Evolutionary conservation across 2,888 invertebrate genomes (phyloP).

Genomic region (Andrena marginata): DNA sequence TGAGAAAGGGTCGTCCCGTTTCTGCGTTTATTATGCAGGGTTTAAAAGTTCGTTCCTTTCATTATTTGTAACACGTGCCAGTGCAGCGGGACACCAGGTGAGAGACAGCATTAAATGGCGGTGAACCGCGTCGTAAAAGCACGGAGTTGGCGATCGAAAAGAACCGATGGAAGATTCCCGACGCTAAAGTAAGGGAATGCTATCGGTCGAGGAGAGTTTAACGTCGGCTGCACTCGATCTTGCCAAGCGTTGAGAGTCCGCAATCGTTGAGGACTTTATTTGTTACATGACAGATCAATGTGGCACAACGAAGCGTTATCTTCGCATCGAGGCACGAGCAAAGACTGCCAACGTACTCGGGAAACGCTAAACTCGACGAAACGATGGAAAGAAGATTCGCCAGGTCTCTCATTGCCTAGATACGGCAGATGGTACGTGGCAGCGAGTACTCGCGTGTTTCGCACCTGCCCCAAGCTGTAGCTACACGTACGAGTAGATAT

Average conservation of each 20-base stretch:
- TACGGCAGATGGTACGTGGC: slow-evolving; percentile 71
- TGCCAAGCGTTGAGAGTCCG: too few relatives aligned
- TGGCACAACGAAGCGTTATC: background rate
- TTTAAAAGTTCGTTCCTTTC: background rate
- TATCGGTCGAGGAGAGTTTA: background rate
- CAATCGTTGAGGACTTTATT: too few relatives aligned
- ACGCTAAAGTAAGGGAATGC: background rate
- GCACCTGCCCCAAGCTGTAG: slow-evolving; percentile 71
- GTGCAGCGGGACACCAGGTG: background rate
- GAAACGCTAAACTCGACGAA: background rate
- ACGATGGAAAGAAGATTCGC: slow-evolving; percentile 28
- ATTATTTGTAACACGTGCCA: background rate
- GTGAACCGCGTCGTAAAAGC: background rate
- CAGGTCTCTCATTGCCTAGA: slow-evolving; percentile 65
- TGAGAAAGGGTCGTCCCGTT: too few relatives aligned
- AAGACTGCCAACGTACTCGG: background rate
- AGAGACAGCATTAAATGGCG: background rate
- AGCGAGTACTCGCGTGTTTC: slow-evolving; percentile 47
- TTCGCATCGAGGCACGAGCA: background rate
- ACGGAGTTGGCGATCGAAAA: background rate
- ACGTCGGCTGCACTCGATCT: too few relatives aligned
- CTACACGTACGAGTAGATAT: slow-evolving; percentile 17
- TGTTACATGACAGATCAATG: too few relatives aligned
- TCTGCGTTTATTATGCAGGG: too few relatives aligned
- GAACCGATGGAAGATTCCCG: background rate